Evolutionary conservation across 2,113 vertebrate genomes (phyloP).

Genomic region (Tonatia bakeri): DNA sequence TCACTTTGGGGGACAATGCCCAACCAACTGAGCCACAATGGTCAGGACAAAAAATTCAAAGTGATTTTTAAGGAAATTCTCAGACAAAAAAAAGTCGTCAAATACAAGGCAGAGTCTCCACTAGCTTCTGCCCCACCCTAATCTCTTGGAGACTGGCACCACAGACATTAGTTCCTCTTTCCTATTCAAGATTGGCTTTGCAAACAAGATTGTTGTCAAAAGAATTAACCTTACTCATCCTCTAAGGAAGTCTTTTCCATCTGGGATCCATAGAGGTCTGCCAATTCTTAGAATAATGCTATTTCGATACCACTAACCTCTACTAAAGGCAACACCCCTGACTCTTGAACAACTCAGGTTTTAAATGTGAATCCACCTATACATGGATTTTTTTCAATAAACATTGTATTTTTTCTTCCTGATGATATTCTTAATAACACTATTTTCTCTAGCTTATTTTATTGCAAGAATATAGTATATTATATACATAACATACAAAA

Average conservation of each 20-base stretch:
- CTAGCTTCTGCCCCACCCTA: not conserved
- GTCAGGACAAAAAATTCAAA: not conserved
- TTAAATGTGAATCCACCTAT: not conserved
- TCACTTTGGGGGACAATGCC: too few relatives aligned
- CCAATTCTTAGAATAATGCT: not conserved
- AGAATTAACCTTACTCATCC: not conserved
- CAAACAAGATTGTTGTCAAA: not conserved
- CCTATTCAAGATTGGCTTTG: not conserved
- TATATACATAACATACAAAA: not conserved
- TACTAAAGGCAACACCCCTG: not conserved
- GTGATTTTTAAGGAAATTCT: not conserved
- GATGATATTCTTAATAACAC: not conserved
- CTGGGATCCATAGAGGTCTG: not conserved
- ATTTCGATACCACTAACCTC: not conserved
- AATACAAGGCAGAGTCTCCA: not conserved
- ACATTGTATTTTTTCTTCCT: not conserved
- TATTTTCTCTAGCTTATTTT: not conserved
- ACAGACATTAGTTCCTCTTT: not conserved
- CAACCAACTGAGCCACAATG: too few relatives aligned
- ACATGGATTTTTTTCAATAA: not conserved
- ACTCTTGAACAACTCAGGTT: not conserved
- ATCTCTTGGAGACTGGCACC: not conserved
- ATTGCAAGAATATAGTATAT: not conserved
- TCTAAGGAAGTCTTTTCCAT: not conserved
- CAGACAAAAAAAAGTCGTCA: not conserved